phyloP scores from a whole-genome alignment of 2,888 invertebrate species.

The Sericinus montela region DNA sequence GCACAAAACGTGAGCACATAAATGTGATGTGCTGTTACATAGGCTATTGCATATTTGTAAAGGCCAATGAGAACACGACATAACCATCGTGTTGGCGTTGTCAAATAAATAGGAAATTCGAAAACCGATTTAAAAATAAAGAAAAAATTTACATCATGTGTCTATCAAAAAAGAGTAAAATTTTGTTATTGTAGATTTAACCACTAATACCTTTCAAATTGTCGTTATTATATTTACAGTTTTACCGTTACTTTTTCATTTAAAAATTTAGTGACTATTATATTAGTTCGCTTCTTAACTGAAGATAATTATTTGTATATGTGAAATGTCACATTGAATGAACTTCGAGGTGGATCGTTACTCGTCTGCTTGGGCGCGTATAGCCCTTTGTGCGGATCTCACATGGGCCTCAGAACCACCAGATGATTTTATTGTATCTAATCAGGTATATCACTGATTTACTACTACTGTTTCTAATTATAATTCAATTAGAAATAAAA shows the following conservation, averaged over 20 bases:
- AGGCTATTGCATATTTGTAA: too few relatives aligned
- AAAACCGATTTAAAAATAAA: conserved; percentile 70
- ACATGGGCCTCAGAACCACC: conserved; percentile 72
- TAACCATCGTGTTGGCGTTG: conserved; percentile 69
- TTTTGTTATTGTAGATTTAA: conserved; percentile 75
- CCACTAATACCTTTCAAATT: conserved; percentile 74
- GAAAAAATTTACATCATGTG: conserved; percentile 63
- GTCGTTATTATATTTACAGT: conserved; percentile 71
- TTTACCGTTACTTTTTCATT: conserved; percentile 69
- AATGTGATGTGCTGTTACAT: too few relatives aligned
- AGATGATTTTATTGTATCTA: conserved; percentile 71
- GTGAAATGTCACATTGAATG: conserved; percentile 77
- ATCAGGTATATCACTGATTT: conserved; percentile 49
- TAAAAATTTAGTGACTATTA: conserved; percentile 68
- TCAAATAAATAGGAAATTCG: conserved; percentile 66
- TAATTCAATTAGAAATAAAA: too few relatives aligned
- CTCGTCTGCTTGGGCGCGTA: conserved; percentile 72
- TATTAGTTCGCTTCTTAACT: conserved; percentile 64
- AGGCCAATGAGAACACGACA: conserved; percentile 12
- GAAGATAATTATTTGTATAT: conserved; percentile 66
- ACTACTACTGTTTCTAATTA: too few relatives aligned
- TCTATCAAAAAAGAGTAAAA: conserved; percentile 75
- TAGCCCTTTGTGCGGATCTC: conserved; percentile 76
- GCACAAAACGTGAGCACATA: too few relatives aligned
- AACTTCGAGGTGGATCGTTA: conserved; percentile 74